phyloP scores from a whole-genome alignment of 1,140 invertebrate species.

The Tribolium castaneum region DNA sequence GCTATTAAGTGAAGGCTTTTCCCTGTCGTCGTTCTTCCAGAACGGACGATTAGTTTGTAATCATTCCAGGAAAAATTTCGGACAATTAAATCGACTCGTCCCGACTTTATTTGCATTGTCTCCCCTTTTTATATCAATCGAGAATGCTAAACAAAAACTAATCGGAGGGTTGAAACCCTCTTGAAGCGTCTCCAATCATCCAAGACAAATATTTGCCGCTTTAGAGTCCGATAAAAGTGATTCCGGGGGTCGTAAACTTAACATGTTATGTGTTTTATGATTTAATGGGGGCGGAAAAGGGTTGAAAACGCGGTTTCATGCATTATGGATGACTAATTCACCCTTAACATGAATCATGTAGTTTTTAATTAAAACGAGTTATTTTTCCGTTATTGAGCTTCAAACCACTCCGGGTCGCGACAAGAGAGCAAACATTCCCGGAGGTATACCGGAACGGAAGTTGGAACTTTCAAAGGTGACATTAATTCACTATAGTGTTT shows the following conservation, averaged over 20 bases:
- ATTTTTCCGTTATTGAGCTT: not conserved
- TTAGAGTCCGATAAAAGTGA: not conserved
- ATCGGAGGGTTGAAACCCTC: not conserved
- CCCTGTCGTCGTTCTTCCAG: not conserved
- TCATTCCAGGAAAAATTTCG: not conserved
- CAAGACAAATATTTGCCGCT: not conserved
- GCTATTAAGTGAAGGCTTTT: slow-evolving; percentile 2
- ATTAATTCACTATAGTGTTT: slow-evolving; percentile 26
- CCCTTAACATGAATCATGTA: slow-evolving; percentile 32
- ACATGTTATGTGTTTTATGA: slow-evolving; percentile 19
- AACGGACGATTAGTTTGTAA: slow-evolving; percentile 7
- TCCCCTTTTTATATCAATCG: not conserved
- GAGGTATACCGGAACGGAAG: slow-evolving; percentile 10
- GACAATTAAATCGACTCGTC: not conserved
- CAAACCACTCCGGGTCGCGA: not conserved
- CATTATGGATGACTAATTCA: slow-evolving; percentile 15
- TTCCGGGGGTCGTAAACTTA: not conserved
- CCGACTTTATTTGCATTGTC: not conserved
- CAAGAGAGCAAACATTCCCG: not conserved
- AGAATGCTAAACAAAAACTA: slow-evolving; percentile 4
- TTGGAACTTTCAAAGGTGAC: slow-evolving; percentile 28
- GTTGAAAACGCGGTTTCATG: slow-evolving; percentile 4
- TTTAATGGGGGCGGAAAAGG: slow-evolving; percentile 16
- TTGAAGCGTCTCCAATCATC: not conserved
- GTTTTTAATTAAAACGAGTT: slow-evolving; percentile 17